Conservation (phyloP, 2,888 invertebrate species). For the Oscheius onirici region DNA sequence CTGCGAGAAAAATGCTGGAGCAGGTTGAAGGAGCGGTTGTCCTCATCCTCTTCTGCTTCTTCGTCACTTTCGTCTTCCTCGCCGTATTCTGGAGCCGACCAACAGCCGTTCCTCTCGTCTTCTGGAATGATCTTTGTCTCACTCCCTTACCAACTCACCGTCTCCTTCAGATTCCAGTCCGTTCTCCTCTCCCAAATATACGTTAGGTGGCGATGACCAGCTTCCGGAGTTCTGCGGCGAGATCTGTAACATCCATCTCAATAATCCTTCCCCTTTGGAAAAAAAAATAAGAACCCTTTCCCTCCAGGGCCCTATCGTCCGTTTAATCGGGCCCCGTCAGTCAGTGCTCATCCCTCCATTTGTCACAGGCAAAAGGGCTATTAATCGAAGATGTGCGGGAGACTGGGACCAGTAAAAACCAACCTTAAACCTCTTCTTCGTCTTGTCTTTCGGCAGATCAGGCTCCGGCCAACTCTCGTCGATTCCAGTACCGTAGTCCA, state of each 20-base stretch:
- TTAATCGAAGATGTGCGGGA: constrained; percentile 3
- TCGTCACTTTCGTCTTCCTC: constrained; percentile 11
- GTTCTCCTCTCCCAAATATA: constrained; percentile 33
- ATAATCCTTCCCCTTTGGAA: background rate
- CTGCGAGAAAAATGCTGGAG: constrained; percentile 32
- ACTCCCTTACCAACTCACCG: background rate
- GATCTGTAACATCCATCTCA: constrained; percentile 1
- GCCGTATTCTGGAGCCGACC: constrained; percentile 36
- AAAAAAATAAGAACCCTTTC: background rate
- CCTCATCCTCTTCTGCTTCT: constrained; percentile 17
- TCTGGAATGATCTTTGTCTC: background rate
- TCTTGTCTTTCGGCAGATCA: constrained; percentile 19
- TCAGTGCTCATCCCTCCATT: constrained; percentile 22
- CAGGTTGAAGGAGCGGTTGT: background rate
- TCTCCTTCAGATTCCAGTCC: constrained; percentile 8
- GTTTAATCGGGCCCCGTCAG: background rate
- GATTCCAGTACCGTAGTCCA: constrained; percentile 18
- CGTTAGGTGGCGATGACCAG: constrained; percentile 52
- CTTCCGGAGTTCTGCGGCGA: constrained; percentile 35
- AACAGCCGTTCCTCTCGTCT: constrained; percentile 29
- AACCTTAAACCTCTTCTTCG: constrained; percentile 6
- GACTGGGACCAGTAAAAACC: background rate
- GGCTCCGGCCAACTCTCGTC: constrained; percentile 51
- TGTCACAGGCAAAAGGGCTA: constrained; percentile 14
- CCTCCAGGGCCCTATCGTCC: background rate